Base-by-base conservation (phyloP, 2,797 vertebrate genomes). In the Salarias fasciatus region DNA sequence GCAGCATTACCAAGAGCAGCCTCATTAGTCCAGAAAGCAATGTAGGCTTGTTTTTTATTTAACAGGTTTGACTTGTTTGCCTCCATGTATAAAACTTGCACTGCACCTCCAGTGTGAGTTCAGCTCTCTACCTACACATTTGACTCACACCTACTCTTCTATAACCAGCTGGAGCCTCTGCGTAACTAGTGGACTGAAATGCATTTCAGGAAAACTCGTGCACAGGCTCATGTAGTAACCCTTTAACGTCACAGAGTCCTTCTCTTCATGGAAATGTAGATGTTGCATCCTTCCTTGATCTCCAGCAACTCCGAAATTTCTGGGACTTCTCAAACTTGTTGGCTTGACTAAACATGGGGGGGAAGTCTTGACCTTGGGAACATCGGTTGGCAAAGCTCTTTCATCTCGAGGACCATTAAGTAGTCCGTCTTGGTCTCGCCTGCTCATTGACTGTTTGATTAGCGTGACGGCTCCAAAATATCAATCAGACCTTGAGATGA, bases 91-190 rank as follows among this genome's bases (percentile, higher is more conserved):
- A 36, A 29, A 51, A 46, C 12, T n/a, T 30, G 5, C 6, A 43
- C n/a, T 64, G 35, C 30, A 2, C 12, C 43, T 6, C 8, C 5
- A 14, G 8, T 15, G 7, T 11, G 45, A 24, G 31, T 10, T 47
- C 43, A 40, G 13, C 24, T 67, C 29, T 50, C 43, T 44, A 8
- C 12, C 7, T 48, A 49, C 41, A 42, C 38, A 56, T 75, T 46
- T 37, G 38, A 30, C 51, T 45, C 37, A 46, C 49, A 55, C 28
- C 43, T 65, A 48, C 50, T 77, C 4, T 36, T 9, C 42, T n/a
- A 49, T 36, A 53, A 5, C 24, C n/a, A 8, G 14, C 36, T 45
- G 24, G 13, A 72, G 31, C 10, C 8, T 14, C 43, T 40, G 50
- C 7, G 35, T 37, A 52, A 33, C 55, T 33, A 28, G 10, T 57